phyloP scores from a whole-genome alignment of 2,113 vertebrate species.

The Bos javanicus region DNA sequence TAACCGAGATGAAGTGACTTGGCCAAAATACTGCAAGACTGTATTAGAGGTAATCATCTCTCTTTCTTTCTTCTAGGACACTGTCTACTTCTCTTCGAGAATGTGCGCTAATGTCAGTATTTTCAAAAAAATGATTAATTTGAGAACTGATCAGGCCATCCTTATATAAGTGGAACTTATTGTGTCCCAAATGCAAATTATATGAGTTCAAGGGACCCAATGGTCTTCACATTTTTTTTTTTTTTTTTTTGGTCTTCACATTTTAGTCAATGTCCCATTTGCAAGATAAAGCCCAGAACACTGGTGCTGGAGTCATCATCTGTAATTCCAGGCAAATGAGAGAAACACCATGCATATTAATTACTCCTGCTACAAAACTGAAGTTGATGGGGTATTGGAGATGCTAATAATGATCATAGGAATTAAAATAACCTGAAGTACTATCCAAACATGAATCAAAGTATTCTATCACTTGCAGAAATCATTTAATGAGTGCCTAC shows the following conservation, averaged over 20 bases:
- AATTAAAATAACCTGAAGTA: constrained; percentile 31
- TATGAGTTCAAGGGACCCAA: neutral
- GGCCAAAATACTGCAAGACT: neutral
- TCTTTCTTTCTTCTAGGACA: neutral
- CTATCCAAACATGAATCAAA: constrained; percentile 30
- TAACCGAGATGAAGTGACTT: neutral
- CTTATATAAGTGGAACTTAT: constrained; percentile 13
- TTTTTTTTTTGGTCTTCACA: neutral
- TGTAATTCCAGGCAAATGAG: constrained; percentile 58
- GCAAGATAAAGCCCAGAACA: constrained; percentile 42
- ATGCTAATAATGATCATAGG: neutral
- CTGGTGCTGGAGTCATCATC: constrained; percentile 3
- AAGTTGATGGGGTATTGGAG: constrained; percentile 40
- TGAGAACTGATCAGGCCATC: neutral
- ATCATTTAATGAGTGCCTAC: neutral
- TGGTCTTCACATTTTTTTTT: constrained; percentile 8
- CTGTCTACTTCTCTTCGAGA: neutral
- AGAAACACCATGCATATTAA: constrained; percentile 23
- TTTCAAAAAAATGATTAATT: constrained; percentile 27
- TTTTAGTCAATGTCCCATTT: constrained; percentile 44
- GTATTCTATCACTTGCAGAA: constrained; percentile 17
- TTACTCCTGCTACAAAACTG: constrained; percentile 4
- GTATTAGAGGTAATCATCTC: neutral
- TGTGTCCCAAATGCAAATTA: constrained; percentile 31
- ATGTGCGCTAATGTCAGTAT: neutral